These are phyloP conservation scores for Diploscapter pachys DNA, from an alignment of 1,140 invertebrate species.

Conservation along the genomic window DNA sequence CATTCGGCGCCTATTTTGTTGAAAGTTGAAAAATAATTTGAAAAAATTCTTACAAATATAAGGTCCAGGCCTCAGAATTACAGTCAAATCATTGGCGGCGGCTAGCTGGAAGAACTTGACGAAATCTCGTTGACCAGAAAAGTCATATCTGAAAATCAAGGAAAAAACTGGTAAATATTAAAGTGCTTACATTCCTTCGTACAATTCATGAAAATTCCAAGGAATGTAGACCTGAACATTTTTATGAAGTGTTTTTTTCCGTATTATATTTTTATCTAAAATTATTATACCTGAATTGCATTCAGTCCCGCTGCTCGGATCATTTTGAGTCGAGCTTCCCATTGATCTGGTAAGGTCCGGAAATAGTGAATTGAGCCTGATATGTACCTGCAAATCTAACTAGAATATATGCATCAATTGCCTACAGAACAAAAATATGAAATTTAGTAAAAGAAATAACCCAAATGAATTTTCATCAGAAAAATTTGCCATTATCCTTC, in stretches of 20 bases:
- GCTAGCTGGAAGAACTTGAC: slow-evolving; percentile 61
- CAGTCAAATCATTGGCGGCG: slow-evolving; percentile 61
- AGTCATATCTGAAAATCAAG: slow-evolving; percentile 7
- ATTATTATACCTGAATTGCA: slow-evolving; percentile 67
- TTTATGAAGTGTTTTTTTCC: no score
- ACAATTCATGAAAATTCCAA: slow-evolving; percentile 72
- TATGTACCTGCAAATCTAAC: slow-evolving; percentile 67
- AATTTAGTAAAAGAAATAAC: neutral
- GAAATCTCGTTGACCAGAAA: slow-evolving; percentile 11
- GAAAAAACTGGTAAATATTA: neutral
- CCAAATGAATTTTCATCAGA: no score
- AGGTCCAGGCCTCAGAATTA: slow-evolving; percentile 64
- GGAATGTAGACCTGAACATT: slow-evolving; percentile 67
- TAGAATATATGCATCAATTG: no score
- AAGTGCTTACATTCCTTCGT: neutral
- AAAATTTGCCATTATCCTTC: no score
- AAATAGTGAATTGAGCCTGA: slow-evolving; percentile 90
- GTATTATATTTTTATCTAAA: no score
- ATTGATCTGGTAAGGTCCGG: slow-evolving; percentile 75
- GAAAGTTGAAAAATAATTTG: no score
- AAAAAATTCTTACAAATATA: slow-evolving; percentile 60
- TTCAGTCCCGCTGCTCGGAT: slow-evolving; percentile 81
- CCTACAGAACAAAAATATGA: no score
- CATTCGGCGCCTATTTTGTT: slow-evolving; percentile 63
- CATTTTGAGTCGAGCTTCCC: slow-evolving; percentile 78